A percentile compares a stretch with the other conserved stretches of the same genome.
These are phyloP conservation scores for Paedocypris sp. DNA, from an alignment of 2,113 vertebrate species.

Conservation along the genomic window DNA sequence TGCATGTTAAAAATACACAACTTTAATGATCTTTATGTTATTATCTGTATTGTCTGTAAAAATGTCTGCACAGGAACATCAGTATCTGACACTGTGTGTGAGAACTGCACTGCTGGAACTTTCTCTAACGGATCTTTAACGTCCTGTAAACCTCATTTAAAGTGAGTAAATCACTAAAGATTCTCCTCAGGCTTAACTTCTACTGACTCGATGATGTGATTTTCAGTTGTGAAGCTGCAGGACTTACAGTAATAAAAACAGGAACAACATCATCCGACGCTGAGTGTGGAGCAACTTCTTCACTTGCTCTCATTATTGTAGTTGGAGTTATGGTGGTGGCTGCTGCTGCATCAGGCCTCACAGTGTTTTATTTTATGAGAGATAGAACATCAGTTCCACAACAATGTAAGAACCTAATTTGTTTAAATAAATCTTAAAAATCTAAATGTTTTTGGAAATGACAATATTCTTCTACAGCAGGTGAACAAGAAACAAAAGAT, in stretches of 20 bases:
- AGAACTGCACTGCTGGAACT: constrained; percentile 1
- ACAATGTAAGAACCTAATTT: too few relatives aligned
- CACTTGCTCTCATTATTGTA: not conserved
- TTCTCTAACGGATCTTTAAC: constrained; percentile 31
- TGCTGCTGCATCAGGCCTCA: too few relatives aligned
- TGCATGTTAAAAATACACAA: too few relatives aligned
- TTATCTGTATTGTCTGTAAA: too few relatives aligned
- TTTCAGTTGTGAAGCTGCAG: constrained; percentile 18
- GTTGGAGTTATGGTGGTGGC: not conserved
- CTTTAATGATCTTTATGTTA: too few relatives aligned
- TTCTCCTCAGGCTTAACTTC: too few relatives aligned
- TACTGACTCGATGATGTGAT: not conserved
- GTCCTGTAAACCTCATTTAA: constrained; percentile 25
- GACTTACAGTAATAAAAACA: constrained; percentile 5
- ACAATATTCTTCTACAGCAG: too few relatives aligned
- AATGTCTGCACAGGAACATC: constrained; percentile 14
- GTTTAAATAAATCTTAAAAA: too few relatives aligned
- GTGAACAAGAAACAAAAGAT: too few relatives aligned
- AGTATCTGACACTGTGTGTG: constrained; percentile 24
- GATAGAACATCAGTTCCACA: too few relatives aligned
- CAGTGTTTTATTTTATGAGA: too few relatives aligned
- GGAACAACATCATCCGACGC: constrained; percentile 14
- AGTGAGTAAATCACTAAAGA: not conserved
- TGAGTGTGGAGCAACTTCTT: not conserved
- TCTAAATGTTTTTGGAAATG: too few relatives aligned